Percentiles rank a stretch among this genome's conserved stretches.
Conservation (phyloP, 2,888 invertebrate genomes). For the Microplitis deprimator region DNA sequence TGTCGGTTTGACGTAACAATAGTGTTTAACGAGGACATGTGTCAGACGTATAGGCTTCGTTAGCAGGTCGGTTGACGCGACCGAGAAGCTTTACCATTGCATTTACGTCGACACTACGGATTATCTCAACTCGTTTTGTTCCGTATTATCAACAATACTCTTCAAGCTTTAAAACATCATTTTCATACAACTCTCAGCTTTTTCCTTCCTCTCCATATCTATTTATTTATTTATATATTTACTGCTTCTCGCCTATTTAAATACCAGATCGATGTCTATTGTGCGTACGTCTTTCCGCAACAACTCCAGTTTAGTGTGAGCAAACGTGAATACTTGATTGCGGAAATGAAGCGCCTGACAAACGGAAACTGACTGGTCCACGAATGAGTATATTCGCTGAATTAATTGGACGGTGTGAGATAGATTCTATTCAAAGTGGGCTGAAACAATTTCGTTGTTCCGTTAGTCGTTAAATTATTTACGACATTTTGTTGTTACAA, state of each 20-base stretch:
- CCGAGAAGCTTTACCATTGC: conserved; percentile 32
- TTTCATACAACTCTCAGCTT: neutral
- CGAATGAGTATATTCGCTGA: conserved; percentile 42
- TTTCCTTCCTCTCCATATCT: neutral
- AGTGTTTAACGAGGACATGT: conserved; percentile 68
- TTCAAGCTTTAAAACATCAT: neutral
- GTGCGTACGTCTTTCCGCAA: conserved; percentile 9
- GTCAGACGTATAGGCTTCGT: conserved; percentile 52
- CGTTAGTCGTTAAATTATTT: conserved; percentile 5
- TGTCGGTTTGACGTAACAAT: conserved; percentile 55
- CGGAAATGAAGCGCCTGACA: conserved; percentile 57
- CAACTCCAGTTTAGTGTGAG: conserved; percentile 40
- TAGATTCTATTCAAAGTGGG: conserved; percentile 35
- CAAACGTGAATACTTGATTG: conserved; percentile 62
- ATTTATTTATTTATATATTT: neutral
- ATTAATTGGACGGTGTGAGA: conserved; percentile 39
- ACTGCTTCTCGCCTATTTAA: neutral
- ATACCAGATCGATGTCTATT: conserved; percentile 41
- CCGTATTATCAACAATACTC: conserved; percentile 27
- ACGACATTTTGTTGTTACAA: neutral
- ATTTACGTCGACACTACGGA: conserved; percentile 29
- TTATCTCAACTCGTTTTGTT: conserved; percentile 35
- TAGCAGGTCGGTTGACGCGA: conserved; percentile 33
- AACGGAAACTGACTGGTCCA: conserved; percentile 34
- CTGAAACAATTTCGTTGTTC: conserved; percentile 37